phyloP scores from a whole-genome alignment of 2,113 vertebrate species.

The Fregata magnificens region DNA sequence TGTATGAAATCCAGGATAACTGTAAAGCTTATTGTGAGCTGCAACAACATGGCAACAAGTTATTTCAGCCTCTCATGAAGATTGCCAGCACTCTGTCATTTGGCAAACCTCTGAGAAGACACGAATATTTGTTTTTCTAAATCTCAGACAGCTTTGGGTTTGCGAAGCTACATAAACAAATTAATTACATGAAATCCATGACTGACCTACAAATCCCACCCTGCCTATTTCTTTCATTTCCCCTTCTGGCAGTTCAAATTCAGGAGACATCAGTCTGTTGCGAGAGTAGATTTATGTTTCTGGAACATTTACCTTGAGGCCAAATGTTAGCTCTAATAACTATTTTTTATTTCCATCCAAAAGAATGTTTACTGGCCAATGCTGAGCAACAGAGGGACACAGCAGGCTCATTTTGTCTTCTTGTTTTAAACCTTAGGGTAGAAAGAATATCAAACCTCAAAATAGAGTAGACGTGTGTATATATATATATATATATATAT shows the following conservation, averaged over 20 bases:
- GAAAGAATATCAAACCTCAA: neutral
- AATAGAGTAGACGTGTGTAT: neutral
- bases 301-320: slow-evolving; percentile 31
- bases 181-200: slow-evolving; percentile 26
- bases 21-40: neutral
- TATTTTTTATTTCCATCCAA: neutral
- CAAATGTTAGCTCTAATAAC: neutral
- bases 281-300: neutral
- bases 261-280: neutral
- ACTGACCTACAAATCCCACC: slow-evolving; percentile 22
- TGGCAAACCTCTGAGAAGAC: neutral
- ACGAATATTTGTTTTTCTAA: neutral
- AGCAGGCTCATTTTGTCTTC: neutral
- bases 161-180: slow-evolving; percentile 43
- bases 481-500: neutral
- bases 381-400: neutral
- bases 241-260: slow-evolving; percentile 5
- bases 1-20: neutral
- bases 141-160: slow-evolving; percentile 17
- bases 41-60: neutral
- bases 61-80: neutral
- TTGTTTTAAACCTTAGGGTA: neutral
- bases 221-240: neutral
- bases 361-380: neutral
- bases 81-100: neutral